These are phyloP conservation scores for Octonoba sinensis DNA, from an alignment of 2,888 invertebrate genomes.

Conservation along the genomic window DNA sequence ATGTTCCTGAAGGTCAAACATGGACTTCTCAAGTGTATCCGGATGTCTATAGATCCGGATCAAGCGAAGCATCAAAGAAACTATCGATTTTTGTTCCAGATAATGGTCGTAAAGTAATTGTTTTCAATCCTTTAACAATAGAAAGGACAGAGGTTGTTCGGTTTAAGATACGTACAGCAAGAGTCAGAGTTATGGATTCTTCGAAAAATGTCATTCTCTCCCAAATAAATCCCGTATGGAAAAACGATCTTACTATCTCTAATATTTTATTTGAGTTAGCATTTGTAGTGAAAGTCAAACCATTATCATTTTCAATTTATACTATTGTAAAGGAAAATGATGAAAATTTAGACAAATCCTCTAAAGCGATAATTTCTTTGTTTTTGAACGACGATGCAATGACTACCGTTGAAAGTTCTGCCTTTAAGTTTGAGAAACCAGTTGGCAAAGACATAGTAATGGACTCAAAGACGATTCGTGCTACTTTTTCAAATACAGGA, in stretches of 20 bases:
- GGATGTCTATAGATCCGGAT: conserved; percentile 79
- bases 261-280: conserved; percentile 74
- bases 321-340: conserved; percentile 62
- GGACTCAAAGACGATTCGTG: conserved; percentile 68
- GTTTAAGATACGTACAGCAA: conserved; percentile 79
- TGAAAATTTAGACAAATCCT: background rate
- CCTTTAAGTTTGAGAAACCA: conserved; percentile 54
- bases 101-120: conserved; percentile 74
- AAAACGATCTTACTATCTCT: conserved; percentile 66
- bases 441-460: conserved; percentile 23
- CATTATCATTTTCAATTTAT: conserved; percentile 80
- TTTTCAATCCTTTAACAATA: conserved; percentile 88
- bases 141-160: conserved; percentile 83
- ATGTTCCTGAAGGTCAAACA: conserved; percentile 21
- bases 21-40: conserved; percentile 69
- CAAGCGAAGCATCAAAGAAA: conserved; percentile 82
- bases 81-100: conserved; percentile 72
- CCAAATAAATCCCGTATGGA: conserved; percentile 67
- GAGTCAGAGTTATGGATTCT: conserved; percentile 77
- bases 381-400: conserved; percentile 38
- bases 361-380: conserved; percentile 31
- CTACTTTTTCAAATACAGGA: conserved; percentile 62
- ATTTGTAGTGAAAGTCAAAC: conserved; percentile 84
- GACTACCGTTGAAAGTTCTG: conserved; percentile 15
- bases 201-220: conserved; percentile 75